Evolutionary conservation across 2,113 vertebrate genomes (phyloP).

Genomic region (Tyto alba): DNA sequence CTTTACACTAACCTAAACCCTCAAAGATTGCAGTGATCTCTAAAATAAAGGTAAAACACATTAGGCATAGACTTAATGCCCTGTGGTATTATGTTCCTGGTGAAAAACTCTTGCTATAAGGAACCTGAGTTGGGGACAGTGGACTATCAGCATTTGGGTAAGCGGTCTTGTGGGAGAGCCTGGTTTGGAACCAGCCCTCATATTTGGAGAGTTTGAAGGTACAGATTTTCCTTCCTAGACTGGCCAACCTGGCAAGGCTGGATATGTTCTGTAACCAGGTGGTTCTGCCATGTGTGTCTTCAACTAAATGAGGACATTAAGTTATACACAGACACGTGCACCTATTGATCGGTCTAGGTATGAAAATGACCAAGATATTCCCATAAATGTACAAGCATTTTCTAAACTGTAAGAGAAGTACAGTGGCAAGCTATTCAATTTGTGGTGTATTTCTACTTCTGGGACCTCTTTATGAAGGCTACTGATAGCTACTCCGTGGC

Average conservation of each 20-base stretch:
- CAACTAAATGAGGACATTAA: not conserved
- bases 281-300: not conserved
- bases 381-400: not conserved
- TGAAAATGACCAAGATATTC: not conserved
- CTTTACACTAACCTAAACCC: slow-evolving; percentile 17
- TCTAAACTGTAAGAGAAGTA: not conserved
- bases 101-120: not conserved
- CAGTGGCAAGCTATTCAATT: not conserved
- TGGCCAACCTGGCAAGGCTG: not conserved
- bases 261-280: not conserved
- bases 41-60: slow-evolving; percentile 41
- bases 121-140: not conserved
- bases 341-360: fast-evolving
- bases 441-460: not conserved
- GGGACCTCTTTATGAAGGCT: not conserved
- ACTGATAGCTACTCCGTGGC: not conserved
- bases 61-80: slow-evolving; percentile 3
- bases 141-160: not conserved
- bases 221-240: not conserved
- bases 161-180: not conserved
- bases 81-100: not conserved
- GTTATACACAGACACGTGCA: too few relatives aligned
- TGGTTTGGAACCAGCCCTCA: not conserved
- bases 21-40: not conserved
- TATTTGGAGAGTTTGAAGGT: not conserved